Conservation (phyloP, 2,888 invertebrate genomes). For the Ganaspis brasiliensis region DNA sequence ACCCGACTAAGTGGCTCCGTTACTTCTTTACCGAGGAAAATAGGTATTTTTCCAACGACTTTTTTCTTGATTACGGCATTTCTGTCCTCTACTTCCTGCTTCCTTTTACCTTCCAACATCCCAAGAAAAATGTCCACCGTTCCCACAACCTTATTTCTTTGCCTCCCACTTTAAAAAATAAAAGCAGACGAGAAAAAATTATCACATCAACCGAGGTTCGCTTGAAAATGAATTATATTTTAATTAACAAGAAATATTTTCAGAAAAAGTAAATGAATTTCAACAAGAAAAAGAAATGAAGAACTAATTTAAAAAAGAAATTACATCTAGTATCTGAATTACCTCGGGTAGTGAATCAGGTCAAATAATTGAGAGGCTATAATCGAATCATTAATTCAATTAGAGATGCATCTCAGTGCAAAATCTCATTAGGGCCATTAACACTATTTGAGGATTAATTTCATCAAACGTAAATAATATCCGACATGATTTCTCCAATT, state of each 20-base stretch:
- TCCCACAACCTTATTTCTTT: background rate
- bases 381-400: slow-evolving; percentile 18
- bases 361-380: slow-evolving; percentile 8
- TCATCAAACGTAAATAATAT: slow-evolving; percentile 11
- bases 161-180: background rate
- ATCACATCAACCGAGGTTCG: no score
- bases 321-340: no score
- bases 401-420: slow-evolving; percentile 15
- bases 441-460: slow-evolving; percentile 15
- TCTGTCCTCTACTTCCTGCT: slow-evolving; percentile 52
- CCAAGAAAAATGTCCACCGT: slow-evolving; percentile 54
- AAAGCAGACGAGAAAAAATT: background rate
- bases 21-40: slow-evolving; percentile 64
- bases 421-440: slow-evolving; percentile 12
- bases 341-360: background rate
- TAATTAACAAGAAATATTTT: background rate
- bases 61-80: slow-evolving; percentile 62
- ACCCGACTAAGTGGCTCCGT: slow-evolving; percentile 70
- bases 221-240: background rate
- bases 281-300: no score
- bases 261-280: no score
- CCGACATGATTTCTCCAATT: slow-evolving; percentile 12
- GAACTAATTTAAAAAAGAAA: no score
- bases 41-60: slow-evolving; percentile 54
- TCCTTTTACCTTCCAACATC: slow-evolving; percentile 19